Evolutionary conservation across 2,113 vertebrate species (phyloP).

Genomic region (Gallinago jamesoni): DNA sequence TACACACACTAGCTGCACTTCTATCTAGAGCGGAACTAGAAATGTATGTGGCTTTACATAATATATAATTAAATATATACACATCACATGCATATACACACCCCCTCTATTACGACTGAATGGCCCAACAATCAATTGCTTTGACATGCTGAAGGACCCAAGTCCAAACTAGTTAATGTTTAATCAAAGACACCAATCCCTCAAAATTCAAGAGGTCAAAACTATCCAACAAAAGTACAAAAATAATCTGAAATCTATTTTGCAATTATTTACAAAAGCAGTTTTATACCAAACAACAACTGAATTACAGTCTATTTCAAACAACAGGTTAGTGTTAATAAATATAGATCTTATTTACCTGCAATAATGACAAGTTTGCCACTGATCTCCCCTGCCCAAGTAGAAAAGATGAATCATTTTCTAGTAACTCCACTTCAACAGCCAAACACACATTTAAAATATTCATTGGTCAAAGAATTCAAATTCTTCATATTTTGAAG

Average conservation of each 20-base stretch:
- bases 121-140: not conserved
- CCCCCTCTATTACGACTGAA: not conserved
- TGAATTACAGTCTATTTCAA: not conserved
- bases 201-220: not conserved
- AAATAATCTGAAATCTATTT: not conserved
- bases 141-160: not conserved
- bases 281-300: not conserved
- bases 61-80: not conserved
- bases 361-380: not conserved
- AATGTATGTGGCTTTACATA: not conserved
- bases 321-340: not conserved
- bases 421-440: not conserved
- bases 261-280: not conserved
- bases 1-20: not conserved
- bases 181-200: not conserved
- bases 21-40: not conserved
- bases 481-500: not conserved
- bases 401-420: not conserved
- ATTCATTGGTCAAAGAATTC: not conserved
- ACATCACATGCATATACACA: too few species aligned
- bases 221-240: not conserved
- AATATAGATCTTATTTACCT: not conserved
- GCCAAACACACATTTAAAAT: not conserved
- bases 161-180: not conserved
- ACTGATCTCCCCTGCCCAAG: not conserved